Percentiles rank a stretch among this genome's conserved stretches.
Evolutionary conservation across 37 sponge, comb jelly and placozoan species (phyloP).

Genomic region (Theonella swinhoei): DNA sequence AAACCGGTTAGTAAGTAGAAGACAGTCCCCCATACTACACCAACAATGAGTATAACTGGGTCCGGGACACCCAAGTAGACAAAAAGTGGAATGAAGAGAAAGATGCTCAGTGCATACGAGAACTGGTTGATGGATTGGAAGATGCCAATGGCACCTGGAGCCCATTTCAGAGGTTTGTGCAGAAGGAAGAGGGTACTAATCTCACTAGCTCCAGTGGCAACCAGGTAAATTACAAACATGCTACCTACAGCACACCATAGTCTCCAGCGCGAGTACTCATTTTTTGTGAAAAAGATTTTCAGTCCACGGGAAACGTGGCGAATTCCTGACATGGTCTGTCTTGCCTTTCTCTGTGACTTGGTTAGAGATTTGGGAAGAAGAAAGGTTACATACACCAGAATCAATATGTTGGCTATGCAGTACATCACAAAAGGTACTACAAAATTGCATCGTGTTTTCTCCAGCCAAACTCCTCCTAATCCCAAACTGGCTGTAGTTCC

Average conservation of each 20-base stretch:
- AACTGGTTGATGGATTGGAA: neutral
- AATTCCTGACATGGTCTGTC: neutral
- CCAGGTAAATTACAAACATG: constrained; percentile 17
- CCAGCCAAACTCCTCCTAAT: constrained; percentile 34
- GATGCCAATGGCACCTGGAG: neutral
- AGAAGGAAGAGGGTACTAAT: constrained; percentile 13
- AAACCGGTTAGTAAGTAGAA: neutral
- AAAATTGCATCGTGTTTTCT: constrained; percentile 40
- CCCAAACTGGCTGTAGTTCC: constrained; percentile 15
- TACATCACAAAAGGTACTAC: constrained; percentile 15
- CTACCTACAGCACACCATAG: neutral
- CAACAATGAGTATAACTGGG: neutral
- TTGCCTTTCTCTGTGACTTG: constrained; percentile 3
- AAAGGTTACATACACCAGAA: constrained; percentile 27
- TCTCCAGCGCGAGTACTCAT: neutral
- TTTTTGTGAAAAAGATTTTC: neutral
- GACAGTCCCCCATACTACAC: neutral
- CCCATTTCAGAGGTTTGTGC: neutral
- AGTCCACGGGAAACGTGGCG: neutral
- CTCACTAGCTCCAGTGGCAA: neutral
- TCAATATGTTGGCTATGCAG: neutral
- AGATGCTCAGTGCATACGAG: neutral
- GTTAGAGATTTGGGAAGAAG: constrained; percentile 54
- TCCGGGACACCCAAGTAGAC: neutral
- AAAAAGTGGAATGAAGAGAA: neutral